Evolutionary conservation across 1,140 invertebrate species (phyloP), one percentile per base, ranked within the genome.

Genomic region (Neocloeon triangulifer): DNA sequence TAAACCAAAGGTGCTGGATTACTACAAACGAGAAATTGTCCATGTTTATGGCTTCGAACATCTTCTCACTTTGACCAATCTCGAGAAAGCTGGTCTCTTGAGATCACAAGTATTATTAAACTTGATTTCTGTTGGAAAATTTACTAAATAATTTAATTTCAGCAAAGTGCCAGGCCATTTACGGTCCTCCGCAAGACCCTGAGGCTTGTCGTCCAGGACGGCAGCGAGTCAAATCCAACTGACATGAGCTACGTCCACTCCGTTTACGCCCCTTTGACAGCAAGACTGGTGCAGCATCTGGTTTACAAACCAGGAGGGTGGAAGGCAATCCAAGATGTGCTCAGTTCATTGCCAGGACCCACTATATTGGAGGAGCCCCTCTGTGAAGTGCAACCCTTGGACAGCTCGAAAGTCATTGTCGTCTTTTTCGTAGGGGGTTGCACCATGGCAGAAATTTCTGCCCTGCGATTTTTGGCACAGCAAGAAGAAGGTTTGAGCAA

Each of bases 381-480:
- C 10, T 29, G 14, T 29, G 19, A 16, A 5, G 13, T 14, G 10
- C 27, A 29, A 16, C 15, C 27, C 10, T 18, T n/a, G n/a, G 73
- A 82, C 37, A 63, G 62, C 27, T 64, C 74, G 1, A 67, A 67
- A 44, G 69, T 88, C 1, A 73, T 89, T n/a, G 50, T 96, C 4
- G 82, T 96, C 1, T 86, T 92, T 48, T 94, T 95, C 48, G 72
- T 96, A 14, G 91, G 92, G 8, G 92, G 92, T 2, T 89, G 88
- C 48, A 97, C 91, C 1, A 94, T 77, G 59, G 80, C 88, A 3
- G 92, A 97, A 50, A 66, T 97, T 42, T 84, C 89, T 2, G 85
- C 88, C 0, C 52, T 97, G 2, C 61, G 91, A 39, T 92, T 85
- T 50, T 59, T 96, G 4, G 79, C 86, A 5, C 77, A 86, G 45